Base-by-base conservation (phyloP, 2,797 vertebrate genomes). In the Anguilla anguilla region DNA sequence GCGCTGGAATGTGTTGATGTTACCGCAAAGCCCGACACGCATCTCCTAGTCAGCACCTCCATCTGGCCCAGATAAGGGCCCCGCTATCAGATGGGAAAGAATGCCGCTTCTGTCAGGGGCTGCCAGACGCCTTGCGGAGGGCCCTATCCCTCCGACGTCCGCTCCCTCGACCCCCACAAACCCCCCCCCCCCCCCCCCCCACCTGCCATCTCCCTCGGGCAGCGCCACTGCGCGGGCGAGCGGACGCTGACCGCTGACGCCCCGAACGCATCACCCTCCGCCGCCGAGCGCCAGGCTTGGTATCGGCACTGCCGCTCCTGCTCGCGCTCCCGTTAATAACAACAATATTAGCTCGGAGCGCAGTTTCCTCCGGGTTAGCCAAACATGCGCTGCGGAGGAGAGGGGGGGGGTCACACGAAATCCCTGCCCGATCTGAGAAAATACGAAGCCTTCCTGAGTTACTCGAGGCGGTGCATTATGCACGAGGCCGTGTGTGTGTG, bases 1-100 rank as follows among this genome's bases (percentile, higher is more conserved):
- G 86, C 49, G 84, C 90, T 89, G 92, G 93, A 94, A 93, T 94
- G 91, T 94, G 92, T 94, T 94, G 92, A 93, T 93, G 91, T 93
- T 93, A 91, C 92, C 91, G 89, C 92, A 90, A 91, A 92, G 90
- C 89, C 88, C 92, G 90, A 91, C 92, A 91, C 90, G 86, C 91
- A 90, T 91, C 91, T 91, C 87, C 86, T 88, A 91, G 88, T 92
- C 92, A 92, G 90, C 92, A 92, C 91, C 92, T 91, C 90, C 91
- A 92, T 90, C 90, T 89, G 89, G 88, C 77, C 51, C 88, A 89
- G 92, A 94, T 94, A 94, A 93, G 91, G 87, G 85, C 87, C 25
- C 35, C 87, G 67, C 87, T 94, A 94, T 93, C 93, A 92, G 93
- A 93, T 93, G 87, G 90, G 87, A 92, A 93, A 91, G 92, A 93